Evolutionary conservation across 1,140 invertebrate genomes (phyloP).

Genomic region (Maniola jurtina): DNA sequence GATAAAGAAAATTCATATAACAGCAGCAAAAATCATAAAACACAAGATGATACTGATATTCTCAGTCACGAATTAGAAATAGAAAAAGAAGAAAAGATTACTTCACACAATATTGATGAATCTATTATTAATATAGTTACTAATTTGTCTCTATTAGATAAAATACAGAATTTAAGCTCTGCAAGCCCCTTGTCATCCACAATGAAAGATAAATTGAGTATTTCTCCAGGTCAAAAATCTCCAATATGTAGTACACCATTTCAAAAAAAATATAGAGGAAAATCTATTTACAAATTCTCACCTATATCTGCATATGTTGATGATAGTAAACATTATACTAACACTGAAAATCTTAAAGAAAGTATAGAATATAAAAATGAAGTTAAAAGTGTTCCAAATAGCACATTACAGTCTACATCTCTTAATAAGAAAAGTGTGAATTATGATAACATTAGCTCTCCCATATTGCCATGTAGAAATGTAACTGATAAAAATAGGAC

Average conservation of each 20-base stretch:
- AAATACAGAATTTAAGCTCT: conserved; percentile 1
- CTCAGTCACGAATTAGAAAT: conserved; percentile 51
- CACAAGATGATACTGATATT: conserved; percentile 48
- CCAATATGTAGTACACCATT: conserved; percentile 66
- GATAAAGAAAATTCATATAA: conserved; percentile 57
- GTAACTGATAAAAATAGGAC: conserved; percentile 6
- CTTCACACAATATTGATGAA: conserved; percentile 38
- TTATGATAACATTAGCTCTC: background rate
- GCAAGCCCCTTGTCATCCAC: background rate
- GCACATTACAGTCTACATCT: background rate
- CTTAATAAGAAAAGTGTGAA: background rate
- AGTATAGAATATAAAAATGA: background rate
- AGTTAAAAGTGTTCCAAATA: background rate
- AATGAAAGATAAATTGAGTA: background rate
- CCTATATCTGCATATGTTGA: conserved; percentile 45
- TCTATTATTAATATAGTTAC: conserved; percentile 59
- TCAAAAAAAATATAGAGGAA: conserved; percentile 55
- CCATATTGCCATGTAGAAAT: conserved; percentile 15
- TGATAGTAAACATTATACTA: conserved; percentile 30
- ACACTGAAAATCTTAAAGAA: conserved; percentile 22
- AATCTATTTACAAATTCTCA: conserved; percentile 65
- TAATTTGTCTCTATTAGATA: conserved; percentile 45
- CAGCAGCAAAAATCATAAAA: conserved; percentile 24
- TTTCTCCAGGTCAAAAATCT: conserved; percentile 33
- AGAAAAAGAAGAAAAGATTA: conserved; percentile 42